Evolutionary conservation across 2,888 invertebrate genomes (phyloP), one percentile per base, ranked within the genome.

Genomic region (Silvanus unidentatus): DNA sequence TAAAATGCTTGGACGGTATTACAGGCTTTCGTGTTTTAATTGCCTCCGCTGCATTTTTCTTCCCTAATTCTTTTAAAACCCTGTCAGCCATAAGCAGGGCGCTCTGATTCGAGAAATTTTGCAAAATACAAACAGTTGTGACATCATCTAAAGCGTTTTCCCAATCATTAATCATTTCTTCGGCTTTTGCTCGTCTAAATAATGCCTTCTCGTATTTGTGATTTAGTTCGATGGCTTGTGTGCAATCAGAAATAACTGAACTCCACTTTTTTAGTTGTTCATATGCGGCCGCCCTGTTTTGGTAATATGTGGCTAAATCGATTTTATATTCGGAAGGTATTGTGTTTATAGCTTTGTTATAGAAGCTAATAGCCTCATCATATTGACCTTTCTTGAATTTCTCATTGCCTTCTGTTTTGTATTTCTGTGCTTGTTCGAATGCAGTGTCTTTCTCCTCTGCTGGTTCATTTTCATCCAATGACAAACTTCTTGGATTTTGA

Each of bases 271-370:
- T 84, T 64, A 94, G 74, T 70, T 93, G 89, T 70, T 96, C 96
- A 70, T 92, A 91, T 35, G 94, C 90, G 11, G 96, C 97, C 9
- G 96, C 97, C 59, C 95, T 82, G 68, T 97, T 97, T 70, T 97
- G 97, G 70, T 93, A 94, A 72, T 91, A 94, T 11, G 91, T 94
- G 0, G 96, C 86, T 43, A 94, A 73, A 57, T 90, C 91, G 1
- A 78, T 77, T 16, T 76, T 76, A 57, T 85, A 80, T 44, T 87
- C 80, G 50, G 76, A 73, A 0, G 91, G 88, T 62, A 95, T 95
- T 27, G 86, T 77, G 58, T 93, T 90, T 42, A 99, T 97, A 1
- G 98, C 98, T 73, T 88, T 87, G 58, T 89, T 88, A 68, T 99
- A 99, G 58, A 84, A 81, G 27, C 77, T 71, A 47, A 96, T 89